Percentiles rank a stretch among this genome's conserved stretches.
Conservation (phyloP, 2,113 vertebrate species). For the Bucco capensis region DNA sequence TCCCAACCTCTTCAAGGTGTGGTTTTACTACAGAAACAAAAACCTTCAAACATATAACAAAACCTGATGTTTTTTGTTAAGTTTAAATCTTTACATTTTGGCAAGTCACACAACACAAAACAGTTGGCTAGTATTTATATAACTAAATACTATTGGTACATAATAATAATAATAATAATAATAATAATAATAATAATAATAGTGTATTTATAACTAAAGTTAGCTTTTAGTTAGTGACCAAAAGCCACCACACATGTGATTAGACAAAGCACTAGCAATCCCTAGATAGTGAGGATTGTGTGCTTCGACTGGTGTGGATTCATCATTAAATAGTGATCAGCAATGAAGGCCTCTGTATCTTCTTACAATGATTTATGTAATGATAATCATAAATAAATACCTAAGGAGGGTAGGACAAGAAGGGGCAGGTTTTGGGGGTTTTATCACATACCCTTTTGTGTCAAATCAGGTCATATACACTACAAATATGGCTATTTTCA, state of each 20-base stretch:
- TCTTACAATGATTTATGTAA: not conserved
- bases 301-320: not conserved
- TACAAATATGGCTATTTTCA: not conserved
- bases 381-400: not conserved
- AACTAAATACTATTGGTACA: too few species aligned
- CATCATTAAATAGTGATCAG: not conserved
- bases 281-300: not conserved
- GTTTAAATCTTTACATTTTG: not conserved
- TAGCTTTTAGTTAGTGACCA: too few species aligned
- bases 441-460: not conserved
- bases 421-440: not conserved
- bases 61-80: not conserved
- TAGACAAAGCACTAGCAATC: not conserved
- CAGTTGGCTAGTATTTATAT: not conserved
- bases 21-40: not conserved
- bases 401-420: not conserved
- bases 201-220: too few species aligned
- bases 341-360: not conserved
- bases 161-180: too few species aligned
- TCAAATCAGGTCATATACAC: not conserved
- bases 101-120: not conserved
- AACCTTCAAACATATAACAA: not conserved
- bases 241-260: accelerated
- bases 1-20: not conserved
- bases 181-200: too few species aligned